phyloP scores from a whole-genome alignment of 1,140 invertebrate genomes.

The Pseudomyrmex flavicornis region DNA sequence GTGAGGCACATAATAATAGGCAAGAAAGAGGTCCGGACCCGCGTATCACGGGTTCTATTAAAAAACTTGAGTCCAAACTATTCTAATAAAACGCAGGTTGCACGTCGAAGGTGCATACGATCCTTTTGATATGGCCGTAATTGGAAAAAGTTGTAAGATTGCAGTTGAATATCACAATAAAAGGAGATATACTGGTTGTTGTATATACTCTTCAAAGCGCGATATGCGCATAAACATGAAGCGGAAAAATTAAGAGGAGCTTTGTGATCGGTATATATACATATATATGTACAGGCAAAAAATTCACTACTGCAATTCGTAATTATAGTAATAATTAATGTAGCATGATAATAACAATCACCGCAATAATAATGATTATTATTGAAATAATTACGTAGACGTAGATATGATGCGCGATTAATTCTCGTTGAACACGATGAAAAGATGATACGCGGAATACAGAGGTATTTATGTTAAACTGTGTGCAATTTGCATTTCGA shows the following conservation, averaged over 20 bases:
- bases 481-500: constrained; percentile 26
- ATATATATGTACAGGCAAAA: background rate
- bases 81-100: constrained; percentile 71
- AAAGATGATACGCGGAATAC: constrained; percentile 15
- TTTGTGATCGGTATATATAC: constrained; percentile 12
- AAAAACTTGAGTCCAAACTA: constrained; percentile 70
- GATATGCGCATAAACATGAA: constrained; percentile 16
- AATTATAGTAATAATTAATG: constrained; percentile 40
- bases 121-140: background rate
- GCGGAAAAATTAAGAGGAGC: constrained; percentile 9
- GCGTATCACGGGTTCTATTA: constrained; percentile 61
- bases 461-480: constrained; percentile 40
- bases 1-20: constrained; percentile 34
- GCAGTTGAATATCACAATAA: background rate
- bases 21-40: constrained; percentile 24
- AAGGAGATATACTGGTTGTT: background rate
- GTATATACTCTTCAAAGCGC: background rate
- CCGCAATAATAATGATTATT: constrained; percentile 44
- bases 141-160: constrained; percentile 26
- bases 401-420: constrained; percentile 39
- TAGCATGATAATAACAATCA: constrained; percentile 15
- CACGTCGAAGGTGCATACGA: constrained; percentile 50
- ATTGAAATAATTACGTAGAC: constrained; percentile 47
- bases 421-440: constrained; percentile 42
- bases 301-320: background rate